Base-by-base conservation (phyloP, 1,140 invertebrate species). In the Luehdorfia chinensis region DNA sequence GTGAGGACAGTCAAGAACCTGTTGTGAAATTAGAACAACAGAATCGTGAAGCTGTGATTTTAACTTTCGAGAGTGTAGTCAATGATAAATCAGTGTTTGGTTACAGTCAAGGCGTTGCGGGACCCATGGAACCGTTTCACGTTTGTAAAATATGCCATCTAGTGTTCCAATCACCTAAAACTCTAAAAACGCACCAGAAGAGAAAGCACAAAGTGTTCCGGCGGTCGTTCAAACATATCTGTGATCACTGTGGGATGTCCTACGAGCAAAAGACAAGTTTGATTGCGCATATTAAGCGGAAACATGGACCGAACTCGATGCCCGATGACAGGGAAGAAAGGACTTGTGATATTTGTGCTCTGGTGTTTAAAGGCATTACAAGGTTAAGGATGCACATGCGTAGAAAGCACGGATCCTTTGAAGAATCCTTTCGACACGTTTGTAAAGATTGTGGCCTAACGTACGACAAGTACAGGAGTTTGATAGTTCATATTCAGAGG, bases 321-420 rank as follows among this genome's bases (percentile, higher is more conserved):
- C 57, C 59, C 1, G 71, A 79, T 52, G 78, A 81, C 16, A 54
- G 48, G 3, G 69, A 78, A 45, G 78, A 85, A 37, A 55, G 63
- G n/a, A 74, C 74, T 0, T 83, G 81, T 59, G 78, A 85, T n/a
- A 58, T 79, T 7, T 85, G 81, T 46, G 68, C 76, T 6, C 41
- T 85, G 50, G 81, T 85, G 8, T 85, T 85, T 30, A 85, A 83
- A 66, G 81, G 81, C 1, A 69, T 64, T 41, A 39, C 68, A 4
- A 60, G 81, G 30, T 66, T 85, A 50, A 47, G 81, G 7, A 81
- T 85, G 77, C 81, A 85, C 47, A 85, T 83, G 81, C 45, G 68
- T 16, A 67, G 81, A 34, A 85, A 85, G 32, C 81, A 85, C 41
- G 77, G 71, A 0, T 63, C 70, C 1, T 85, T 79, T 25, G 59